A percentile compares a stretch with the other conserved stretches of the same genome.
phyloP scores from a whole-genome alignment of 2,113 vertebrate species.

The Pelobates fuscus region DNA sequence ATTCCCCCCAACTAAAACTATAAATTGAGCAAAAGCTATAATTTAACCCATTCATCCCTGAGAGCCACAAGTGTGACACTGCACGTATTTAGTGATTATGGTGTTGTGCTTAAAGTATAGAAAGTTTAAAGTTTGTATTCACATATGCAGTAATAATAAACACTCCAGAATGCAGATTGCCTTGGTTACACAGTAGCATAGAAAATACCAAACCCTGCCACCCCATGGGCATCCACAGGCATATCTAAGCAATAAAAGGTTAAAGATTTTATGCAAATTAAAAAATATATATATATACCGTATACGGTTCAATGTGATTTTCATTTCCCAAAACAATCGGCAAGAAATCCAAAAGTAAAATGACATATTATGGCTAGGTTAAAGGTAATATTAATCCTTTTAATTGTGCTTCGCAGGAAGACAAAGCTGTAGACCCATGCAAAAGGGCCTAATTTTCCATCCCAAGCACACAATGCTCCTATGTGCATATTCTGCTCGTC shows the following conservation, averaged over 20 bases:
- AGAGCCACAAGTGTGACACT: neutral
- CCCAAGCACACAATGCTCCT: neutral
- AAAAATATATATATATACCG: conserved; percentile 6
- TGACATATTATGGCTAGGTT: conserved; percentile 51
- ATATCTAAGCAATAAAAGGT: neutral
- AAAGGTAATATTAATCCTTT: neutral
- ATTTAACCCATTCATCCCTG: conserved; percentile 45
- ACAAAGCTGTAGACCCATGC: conserved; percentile 16
- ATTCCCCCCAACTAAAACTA: too few relatives aligned
- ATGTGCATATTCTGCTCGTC: neutral
- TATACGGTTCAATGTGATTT: neutral
- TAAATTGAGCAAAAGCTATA: too few relatives aligned
- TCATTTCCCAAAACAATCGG: conserved; percentile 20
- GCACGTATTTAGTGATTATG: conserved; percentile 41
- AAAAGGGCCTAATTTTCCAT: neutral
- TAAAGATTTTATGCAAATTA: conserved; percentile 15
- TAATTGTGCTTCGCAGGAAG: neutral
- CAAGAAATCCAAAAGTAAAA: conserved; percentile 47
- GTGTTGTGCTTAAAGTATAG: conserved; percentile 18
- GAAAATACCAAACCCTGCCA: neutral
- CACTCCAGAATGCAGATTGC: neutral
- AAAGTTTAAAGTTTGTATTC: neutral
- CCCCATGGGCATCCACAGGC: too few relatives aligned
- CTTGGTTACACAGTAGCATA: neutral
- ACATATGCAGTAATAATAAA: neutral